A percentile compares a stretch with the other conserved stretches of the same genome.
phyloP scores from a whole-genome alignment of 2,113 vertebrate genomes.

The Muntiacus reevesi region DNA sequence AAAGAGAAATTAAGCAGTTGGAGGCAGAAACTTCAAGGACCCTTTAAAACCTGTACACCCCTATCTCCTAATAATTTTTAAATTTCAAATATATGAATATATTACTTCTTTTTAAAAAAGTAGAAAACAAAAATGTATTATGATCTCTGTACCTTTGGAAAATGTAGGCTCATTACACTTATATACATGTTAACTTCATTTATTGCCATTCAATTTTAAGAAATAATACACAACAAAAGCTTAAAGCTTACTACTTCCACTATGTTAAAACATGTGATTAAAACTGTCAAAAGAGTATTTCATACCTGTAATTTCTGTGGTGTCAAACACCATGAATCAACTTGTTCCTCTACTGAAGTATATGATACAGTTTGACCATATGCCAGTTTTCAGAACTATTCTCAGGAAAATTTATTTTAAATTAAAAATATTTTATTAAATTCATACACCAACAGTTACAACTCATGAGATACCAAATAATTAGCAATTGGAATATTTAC shows the following conservation, averaged over 20 bases:
- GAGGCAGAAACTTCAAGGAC: neutral
- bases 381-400: constrained; percentile 85
- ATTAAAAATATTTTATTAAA: neutral
- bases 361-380: constrained; percentile 81
- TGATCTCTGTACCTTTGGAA: neutral
- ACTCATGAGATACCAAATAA: constrained; percentile 60
- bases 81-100: neutral
- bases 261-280: neutral
- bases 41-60: neutral
- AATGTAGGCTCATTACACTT: neutral
- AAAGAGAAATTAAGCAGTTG: neutral
- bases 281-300: neutral
- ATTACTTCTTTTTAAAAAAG: neutral
- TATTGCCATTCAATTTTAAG: neutral
- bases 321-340: constrained; percentile 89
- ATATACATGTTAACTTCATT: neutral
- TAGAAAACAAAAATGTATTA: neutral
- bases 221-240: neutral
- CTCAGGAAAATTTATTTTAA: constrained; percentile 77
- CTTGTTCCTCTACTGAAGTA: constrained; percentile 85
- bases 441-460: neutral
- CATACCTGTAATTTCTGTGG: constrained; percentile 92
- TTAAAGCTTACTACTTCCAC: neutral
- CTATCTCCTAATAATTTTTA: neutral
- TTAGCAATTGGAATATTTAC: constrained; percentile 41